Conservation (phyloP, 2,797 vertebrate species). For the Sebastes itinus region DNA sequence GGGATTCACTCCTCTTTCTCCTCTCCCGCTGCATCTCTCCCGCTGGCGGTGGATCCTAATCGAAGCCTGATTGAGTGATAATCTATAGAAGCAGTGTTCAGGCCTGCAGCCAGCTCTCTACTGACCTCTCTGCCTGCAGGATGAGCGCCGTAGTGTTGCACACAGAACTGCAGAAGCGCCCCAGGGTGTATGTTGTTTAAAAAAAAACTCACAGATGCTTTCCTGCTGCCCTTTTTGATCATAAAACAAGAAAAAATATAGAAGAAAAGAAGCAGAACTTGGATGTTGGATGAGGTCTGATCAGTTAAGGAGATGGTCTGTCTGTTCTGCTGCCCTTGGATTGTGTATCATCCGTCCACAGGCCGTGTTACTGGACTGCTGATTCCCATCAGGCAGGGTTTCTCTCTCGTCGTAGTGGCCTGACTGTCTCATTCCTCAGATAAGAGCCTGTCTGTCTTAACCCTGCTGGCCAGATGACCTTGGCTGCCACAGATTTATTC, state of each 20-base stretch:
- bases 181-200: conserved; percentile 8
- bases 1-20: conserved; percentile 55
- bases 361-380: conserved; percentile 59
- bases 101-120: conserved; percentile 54
- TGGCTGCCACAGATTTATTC: conserved; percentile 75
- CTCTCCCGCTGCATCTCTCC: conserved; percentile 48
- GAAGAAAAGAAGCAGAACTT: conserved; percentile 28
- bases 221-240: conserved; percentile 11
- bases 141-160: conserved; percentile 27
- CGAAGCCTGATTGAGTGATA: conserved; percentile 84
- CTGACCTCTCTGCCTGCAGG: conserved; percentile 65
- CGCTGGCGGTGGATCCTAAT: conserved; percentile 67
- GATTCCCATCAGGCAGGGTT: conserved; percentile 78
- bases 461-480: conserved; percentile 79
- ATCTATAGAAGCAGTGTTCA: conserved; percentile 77
- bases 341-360: conserved; percentile 62
- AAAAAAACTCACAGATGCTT: conserved; percentile 5
- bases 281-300: conserved; percentile 42
- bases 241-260: conserved; percentile 22
- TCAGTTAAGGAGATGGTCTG: conserved; percentile 53
- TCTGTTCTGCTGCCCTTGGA: conserved; percentile 65
- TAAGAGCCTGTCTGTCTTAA: conserved; percentile 73
- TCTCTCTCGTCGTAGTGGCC: conserved; percentile 59
- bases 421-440: conserved; percentile 68
- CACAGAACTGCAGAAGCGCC: conserved; percentile 24